These are phyloP conservation scores for Salvelinus alpinus DNA, from an alignment of 2,113 vertebrate species.

Conservation along the genomic window DNA sequence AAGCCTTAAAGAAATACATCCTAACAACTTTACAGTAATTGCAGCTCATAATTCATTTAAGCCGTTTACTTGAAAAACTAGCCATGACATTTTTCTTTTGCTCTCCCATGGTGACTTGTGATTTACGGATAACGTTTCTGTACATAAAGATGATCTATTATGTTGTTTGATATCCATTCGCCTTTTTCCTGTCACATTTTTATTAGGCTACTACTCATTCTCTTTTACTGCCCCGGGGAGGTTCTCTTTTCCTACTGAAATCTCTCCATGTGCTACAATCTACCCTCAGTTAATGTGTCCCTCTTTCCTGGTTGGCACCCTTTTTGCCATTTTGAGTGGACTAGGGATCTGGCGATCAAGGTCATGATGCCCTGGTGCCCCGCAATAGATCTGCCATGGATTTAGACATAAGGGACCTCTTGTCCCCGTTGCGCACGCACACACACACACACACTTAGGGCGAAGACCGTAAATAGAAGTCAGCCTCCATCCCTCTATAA, in stretches of 20 bases:
- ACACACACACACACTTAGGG: neutral
- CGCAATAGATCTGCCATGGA: too few species aligned
- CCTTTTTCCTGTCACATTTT: neutral
- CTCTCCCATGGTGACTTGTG: neutral
- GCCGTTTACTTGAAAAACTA: too few species aligned
- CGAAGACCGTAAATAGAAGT: too few species aligned
- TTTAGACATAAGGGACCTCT: too few species aligned
- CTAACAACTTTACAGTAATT: neutral
- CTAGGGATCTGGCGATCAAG: too few species aligned
- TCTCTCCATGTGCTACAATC: neutral
- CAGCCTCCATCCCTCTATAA: too few species aligned
- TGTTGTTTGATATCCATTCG: neutral
- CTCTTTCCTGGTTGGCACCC: neutral
- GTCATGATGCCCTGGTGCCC: too few species aligned
- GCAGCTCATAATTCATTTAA: neutral
- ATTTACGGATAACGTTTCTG: neutral
- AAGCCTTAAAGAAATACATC: constrained; percentile 49
- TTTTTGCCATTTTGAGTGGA: neutral
- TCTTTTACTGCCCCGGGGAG: neutral
- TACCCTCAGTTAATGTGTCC: neutral
- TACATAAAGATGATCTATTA: neutral
- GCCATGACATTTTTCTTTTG: neutral
- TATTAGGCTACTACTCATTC: neutral
- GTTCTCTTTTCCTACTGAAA: neutral
- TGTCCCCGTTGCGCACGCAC: too few species aligned